These are phyloP conservation scores for Amaurobius ferox DNA, from an alignment of 2,888 invertebrate genomes.

Conservation along the genomic window DNA sequence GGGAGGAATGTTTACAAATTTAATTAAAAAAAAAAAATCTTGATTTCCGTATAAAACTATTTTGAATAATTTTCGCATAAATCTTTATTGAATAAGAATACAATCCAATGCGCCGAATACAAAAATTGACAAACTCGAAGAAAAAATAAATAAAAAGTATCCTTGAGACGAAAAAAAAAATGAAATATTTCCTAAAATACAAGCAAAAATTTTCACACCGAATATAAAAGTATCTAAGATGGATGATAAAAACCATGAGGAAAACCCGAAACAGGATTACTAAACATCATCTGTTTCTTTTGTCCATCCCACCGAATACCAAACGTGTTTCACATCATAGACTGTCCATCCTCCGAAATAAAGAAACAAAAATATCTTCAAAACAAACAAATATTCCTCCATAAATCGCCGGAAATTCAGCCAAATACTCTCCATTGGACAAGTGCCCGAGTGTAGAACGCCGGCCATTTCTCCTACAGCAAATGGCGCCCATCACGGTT, in stretches of 20 bases:
- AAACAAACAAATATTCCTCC: conserved; percentile 3
- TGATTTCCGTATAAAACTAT: too few relatives aligned
- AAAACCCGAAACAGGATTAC: conserved; percentile 8
- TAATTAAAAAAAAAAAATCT: too few relatives aligned
- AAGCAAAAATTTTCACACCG: neutral
- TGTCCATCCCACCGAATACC: neutral
- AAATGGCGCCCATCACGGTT: conserved; percentile 54
- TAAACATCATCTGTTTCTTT: conserved; percentile 12
- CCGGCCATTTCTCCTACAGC: conserved; percentile 22
- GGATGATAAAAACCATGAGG: neutral
- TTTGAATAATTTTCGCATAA: too few relatives aligned
- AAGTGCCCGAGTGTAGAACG: conserved; percentile 29
- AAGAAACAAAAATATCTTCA: neutral
- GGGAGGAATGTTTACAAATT: too few relatives aligned
- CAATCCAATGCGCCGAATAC: too few relatives aligned
- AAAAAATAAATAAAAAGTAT: too few relatives aligned
- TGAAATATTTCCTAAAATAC: neutral
- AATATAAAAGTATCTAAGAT: neutral
- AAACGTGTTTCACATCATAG: neutral
- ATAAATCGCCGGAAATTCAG: conserved; percentile 56
- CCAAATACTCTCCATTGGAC: conserved; percentile 45
- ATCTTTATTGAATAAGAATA: too few relatives aligned
- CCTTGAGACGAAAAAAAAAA: too few relatives aligned
- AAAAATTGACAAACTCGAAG: too few relatives aligned
- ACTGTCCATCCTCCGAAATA: neutral